phyloP scores from a whole-genome alignment of 2,113 vertebrate species.

The Laterallus jamaicensis region DNA sequence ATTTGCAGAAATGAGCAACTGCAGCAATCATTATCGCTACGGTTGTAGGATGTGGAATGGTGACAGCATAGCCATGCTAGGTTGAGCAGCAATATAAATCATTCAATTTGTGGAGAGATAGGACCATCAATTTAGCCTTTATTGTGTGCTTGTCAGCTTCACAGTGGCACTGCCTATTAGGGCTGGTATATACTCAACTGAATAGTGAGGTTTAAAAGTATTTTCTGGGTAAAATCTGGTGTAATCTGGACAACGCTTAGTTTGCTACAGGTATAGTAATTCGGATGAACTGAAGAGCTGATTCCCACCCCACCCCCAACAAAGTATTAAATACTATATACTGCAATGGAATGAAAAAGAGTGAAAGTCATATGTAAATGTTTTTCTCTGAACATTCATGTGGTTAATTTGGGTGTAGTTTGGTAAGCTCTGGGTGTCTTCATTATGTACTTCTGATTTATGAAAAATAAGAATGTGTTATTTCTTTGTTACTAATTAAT shows the following conservation, averaged over 20 bases:
- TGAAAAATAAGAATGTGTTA: neutral
- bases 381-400: neutral
- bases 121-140: neutral
- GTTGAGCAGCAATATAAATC: neutral
- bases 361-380: neutral
- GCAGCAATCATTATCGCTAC: neutral
- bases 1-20: neutral
- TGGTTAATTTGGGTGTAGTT: neutral
- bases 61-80: neutral
- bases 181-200: neutral
- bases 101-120: neutral
- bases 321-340: neutral
- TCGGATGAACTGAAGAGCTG: neutral
- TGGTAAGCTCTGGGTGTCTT: neutral
- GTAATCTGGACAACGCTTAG: neutral
- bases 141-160: neutral
- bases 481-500: neutral
- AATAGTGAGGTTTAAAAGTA: neutral
- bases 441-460: neutral
- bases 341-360: neutral
- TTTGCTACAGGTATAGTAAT: neutral
- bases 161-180: neutral
- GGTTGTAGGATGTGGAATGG: neutral
- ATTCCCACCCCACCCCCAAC: neutral
- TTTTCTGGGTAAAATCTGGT: neutral